A percentile compares a stretch with the other conserved stretches of the same genome.
Evolutionary conservation across 2,113 vertebrate species (phyloP).

Genomic region (Tautogolabrus adspersus): DNA sequence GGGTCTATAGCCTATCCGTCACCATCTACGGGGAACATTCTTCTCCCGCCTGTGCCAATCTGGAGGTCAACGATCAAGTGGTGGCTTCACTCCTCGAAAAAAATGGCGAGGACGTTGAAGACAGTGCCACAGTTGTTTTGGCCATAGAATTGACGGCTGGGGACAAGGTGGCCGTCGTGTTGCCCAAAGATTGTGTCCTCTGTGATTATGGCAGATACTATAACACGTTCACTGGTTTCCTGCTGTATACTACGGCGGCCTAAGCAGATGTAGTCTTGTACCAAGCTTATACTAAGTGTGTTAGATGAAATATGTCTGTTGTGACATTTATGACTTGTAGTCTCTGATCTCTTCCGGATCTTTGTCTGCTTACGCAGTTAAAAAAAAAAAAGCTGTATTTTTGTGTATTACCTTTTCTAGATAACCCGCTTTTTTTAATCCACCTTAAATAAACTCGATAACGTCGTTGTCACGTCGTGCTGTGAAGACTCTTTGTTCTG

Average conservation of each 20-base stretch:
- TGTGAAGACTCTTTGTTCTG: too few relatives aligned
- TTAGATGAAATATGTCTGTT: conserved; percentile 1
- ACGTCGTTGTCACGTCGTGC: too few relatives aligned
- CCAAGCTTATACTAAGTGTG: background rate
- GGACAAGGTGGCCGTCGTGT: conserved; percentile 62
- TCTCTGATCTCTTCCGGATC: too few relatives aligned
- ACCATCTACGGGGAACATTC: conserved; percentile 60
- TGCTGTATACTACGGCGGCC: conserved; percentile 74
- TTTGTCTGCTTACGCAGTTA: too few relatives aligned
- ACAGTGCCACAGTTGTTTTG: conserved; percentile 67
- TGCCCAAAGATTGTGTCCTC: conserved; percentile 64
- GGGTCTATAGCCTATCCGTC: conserved; percentile 79
- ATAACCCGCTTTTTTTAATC: too few relatives aligned
- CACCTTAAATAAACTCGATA: too few relatives aligned
- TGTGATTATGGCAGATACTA: conserved; percentile 71
- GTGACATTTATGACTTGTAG: background rate
- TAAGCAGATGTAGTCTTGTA: background rate
- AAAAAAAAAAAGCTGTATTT: too few relatives aligned
- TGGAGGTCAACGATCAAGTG: conserved; percentile 63
- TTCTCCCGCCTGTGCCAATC: conserved; percentile 47
- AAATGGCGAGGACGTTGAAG: conserved; percentile 47
- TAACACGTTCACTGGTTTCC: conserved; percentile 82
- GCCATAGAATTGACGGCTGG: conserved; percentile 59
- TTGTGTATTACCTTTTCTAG: too few relatives aligned
- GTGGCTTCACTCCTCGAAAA: background rate